Base-by-base conservation (phyloP, 2,888 invertebrate genomes). In the Clusia tigrina region DNA sequence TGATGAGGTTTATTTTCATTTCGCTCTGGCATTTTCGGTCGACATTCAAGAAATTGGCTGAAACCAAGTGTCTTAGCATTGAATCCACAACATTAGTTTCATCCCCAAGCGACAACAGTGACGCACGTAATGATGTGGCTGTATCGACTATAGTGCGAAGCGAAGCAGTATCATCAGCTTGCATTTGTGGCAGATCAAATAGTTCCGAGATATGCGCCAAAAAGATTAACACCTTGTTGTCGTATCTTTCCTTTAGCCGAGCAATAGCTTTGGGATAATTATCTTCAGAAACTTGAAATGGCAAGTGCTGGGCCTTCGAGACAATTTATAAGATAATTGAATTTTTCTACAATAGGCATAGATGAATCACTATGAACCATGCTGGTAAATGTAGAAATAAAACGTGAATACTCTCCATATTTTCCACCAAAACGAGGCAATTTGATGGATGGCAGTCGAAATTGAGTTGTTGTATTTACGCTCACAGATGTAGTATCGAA, bases 141-240 rank as follows among this genome's bases (percentile, higher is more conserved):
- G 48, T 48, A 22, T 48, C 48, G 20, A 48, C 5, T 20, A 48
- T 48, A 15, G 18, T 48, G n/a, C n/a, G n/a, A n/a, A n/a, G n/a
- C 20, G 48, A 48, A 20, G 6, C 22, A 3, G 48, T 2, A 48
- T 48, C 22, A 18, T 18, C 18, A 3, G n/a, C 6, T 57, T 17
- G 20, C 42, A 24, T 17, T 22, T 23, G n/a, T n/a, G 55, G 18
- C 38, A 38, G 10, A 54, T 18, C 23, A 24, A 63, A 58, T 15
- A 42, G 26, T 18, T 20, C 18, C 10, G 54, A 32, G 32, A 54
- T 46, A 6, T 58, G 22, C n/a, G 53, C 62, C 23, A 62, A n/a
- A 42, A 46, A 62, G 15, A 62, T 58, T 26, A 62, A 46, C 18
- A 58, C 54, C 17, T 62, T 12, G 24, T 62, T 58, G 22, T 62